A percentile compares a stretch with the other conserved stretches of the same genome.
Conservation (phyloP, 1,140 invertebrate species). For the Drosophila teissieri region DNA sequence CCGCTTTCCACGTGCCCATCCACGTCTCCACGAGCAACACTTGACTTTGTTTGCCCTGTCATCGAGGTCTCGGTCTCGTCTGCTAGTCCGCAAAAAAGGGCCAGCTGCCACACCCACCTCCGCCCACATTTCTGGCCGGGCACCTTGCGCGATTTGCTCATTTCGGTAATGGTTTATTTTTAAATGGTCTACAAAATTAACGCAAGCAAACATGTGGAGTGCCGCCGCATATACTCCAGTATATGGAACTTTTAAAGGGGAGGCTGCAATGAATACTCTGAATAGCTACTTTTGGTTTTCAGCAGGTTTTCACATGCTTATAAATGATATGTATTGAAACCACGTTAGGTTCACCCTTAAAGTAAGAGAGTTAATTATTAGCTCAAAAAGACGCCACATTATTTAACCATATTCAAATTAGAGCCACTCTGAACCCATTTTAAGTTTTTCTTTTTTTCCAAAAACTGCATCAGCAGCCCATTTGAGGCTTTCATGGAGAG, state of each 20-base stretch:
- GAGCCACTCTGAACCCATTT: conserved; percentile 7
- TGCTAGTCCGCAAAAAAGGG: conserved; percentile 20
- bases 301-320: no score
- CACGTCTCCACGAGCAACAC: conserved; percentile 46
- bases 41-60: conserved; percentile 67
- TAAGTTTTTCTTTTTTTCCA: neutral
- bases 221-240: neutral
- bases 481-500: conserved; percentile 35
- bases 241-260: neutral
- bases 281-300: no score
- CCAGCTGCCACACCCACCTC: conserved; percentile 14
- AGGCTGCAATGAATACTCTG: neutral
- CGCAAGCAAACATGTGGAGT: conserved; percentile 23
- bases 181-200: conserved; percentile 31
- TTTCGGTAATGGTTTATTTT: conserved; percentile 53
- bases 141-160: conserved; percentile 46
- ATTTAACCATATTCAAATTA: conserved; percentile 1
- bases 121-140: neutral
- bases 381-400: no score
- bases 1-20: conserved; percentile 20
- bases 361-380: no score
- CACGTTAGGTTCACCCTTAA: no score
- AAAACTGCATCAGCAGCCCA: neutral
- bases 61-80: conserved; percentile 57
- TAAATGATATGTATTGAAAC: no score